A percentile compares a stretch with the other conserved stretches of the same genome.
Evolutionary conservation across 23 tunicate species (phyloP).

Genomic region (Styela plicata): DNA sequence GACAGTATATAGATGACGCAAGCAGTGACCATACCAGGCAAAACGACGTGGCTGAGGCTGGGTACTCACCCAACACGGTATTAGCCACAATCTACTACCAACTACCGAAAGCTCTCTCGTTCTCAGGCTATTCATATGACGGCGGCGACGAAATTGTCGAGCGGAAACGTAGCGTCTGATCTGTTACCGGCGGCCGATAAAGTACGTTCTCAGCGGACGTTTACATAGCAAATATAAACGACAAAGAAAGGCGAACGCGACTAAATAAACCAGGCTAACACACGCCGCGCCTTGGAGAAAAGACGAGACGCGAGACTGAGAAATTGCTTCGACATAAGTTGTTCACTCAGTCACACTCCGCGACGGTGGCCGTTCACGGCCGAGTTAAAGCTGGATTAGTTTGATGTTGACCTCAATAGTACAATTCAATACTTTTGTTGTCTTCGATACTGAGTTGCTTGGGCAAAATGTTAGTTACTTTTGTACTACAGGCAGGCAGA

Average conservation of each 20-base stretch:
- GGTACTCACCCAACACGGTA: too few species aligned
- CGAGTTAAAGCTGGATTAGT: not conserved
- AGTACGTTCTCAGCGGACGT: conserved; percentile 13
- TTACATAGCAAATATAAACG: not conserved
- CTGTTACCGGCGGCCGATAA: conserved; percentile 10
- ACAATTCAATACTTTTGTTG: too few species aligned
- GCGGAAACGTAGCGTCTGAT: conserved; percentile 19
- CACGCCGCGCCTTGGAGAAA: not conserved
- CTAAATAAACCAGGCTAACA: not conserved
- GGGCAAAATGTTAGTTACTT: too few species aligned
- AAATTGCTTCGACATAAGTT: not conserved
- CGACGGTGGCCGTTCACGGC: not conserved
- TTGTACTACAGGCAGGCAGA: not conserved
- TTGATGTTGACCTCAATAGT: not conserved
- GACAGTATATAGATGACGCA: too few species aligned
- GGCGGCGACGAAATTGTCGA: not conserved
- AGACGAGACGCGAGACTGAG: not conserved
- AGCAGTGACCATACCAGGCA: too few species aligned
- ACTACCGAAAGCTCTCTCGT: too few species aligned
- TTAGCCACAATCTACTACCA: too few species aligned
- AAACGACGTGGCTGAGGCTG: too few species aligned
- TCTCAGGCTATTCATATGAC: not conserved
- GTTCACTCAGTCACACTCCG: not conserved
- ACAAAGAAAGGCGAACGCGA: not conserved
- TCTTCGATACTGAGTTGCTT: too few species aligned